phyloP scores from a whole-genome alignment of 2,888 invertebrate species.

The Helicoverpa assulta region DNA sequence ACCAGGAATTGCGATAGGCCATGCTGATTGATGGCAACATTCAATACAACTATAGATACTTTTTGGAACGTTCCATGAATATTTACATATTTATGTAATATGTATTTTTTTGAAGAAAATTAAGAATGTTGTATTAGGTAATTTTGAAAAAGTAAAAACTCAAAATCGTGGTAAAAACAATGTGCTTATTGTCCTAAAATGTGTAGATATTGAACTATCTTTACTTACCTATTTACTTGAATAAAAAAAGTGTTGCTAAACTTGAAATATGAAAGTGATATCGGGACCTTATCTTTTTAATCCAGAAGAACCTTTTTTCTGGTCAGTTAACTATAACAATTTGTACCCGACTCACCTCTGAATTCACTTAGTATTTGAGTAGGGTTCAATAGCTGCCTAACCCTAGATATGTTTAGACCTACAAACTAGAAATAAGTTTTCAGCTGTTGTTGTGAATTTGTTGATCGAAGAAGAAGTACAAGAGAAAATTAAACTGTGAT shows the following conservation, averaged over 20 bases:
- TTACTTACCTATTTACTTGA: too few species aligned
- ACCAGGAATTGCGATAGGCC: constrained; percentile 15
- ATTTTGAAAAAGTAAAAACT: too few species aligned
- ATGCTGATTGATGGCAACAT: constrained; percentile 25
- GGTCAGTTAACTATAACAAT: constrained; percentile 14
- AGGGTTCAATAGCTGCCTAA: constrained; percentile 16
- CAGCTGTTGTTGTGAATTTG: not conserved
- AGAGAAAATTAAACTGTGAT: too few species aligned
- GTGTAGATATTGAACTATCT: too few species aligned
- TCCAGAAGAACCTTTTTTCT: not conserved
- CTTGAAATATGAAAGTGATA: too few species aligned
- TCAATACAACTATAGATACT: not conserved
- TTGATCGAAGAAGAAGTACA: too few species aligned
- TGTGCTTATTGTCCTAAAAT: too few species aligned
- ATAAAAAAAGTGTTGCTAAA: too few species aligned
- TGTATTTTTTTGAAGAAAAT: too few species aligned
- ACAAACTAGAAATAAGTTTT: constrained; percentile 8
- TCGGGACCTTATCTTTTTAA: not conserved
- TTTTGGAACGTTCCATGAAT: not conserved
- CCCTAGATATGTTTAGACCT: not conserved
- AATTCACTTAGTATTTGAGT: constrained; percentile 15
- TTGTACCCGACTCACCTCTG: constrained; percentile 4
- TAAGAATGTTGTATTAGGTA: too few species aligned
- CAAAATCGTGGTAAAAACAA: too few species aligned
- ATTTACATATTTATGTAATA: too few species aligned